Conservation (phyloP, 2,797 vertebrate genomes). For the Benthosema pterotum region DNA sequence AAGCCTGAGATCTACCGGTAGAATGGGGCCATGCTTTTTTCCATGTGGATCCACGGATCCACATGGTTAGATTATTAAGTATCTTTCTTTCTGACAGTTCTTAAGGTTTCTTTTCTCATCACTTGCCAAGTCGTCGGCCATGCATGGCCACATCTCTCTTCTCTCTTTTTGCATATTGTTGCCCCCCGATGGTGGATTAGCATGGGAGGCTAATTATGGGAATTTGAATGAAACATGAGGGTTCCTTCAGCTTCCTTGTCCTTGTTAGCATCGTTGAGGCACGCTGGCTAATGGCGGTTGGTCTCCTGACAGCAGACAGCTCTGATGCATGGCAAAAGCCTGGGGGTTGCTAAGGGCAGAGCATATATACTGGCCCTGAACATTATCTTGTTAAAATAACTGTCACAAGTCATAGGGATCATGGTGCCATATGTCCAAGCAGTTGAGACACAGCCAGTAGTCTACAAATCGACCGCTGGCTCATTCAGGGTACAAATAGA, state of each 20-base stretch:
- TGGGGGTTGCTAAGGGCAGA: not conserved
- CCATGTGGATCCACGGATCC: not conserved
- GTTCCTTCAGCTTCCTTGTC: conserved; percentile 6
- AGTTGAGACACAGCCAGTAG: conserved; percentile 25
- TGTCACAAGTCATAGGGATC: conserved; percentile 43
- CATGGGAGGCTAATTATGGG: conserved; percentile 36
- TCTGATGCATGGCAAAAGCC: conserved; percentile 19
- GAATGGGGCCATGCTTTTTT: not conserved
- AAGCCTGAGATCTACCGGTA: too few species aligned
- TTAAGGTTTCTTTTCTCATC: conserved; percentile 9
- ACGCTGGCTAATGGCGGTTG: not conserved
- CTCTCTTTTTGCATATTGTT: conserved; percentile 24
- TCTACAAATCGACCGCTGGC: conserved; percentile 1
- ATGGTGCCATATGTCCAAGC: conserved; percentile 26
- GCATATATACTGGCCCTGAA: conserved; percentile 8
- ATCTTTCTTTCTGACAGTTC: not conserved
- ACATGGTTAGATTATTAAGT: not conserved
- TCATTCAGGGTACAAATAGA: too few species aligned
- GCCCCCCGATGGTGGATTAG: conserved; percentile 35
- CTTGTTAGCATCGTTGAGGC: conserved; percentile 1
- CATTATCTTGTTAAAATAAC: conserved; percentile 57
- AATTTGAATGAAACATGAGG: conserved; percentile 49
- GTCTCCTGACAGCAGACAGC: not conserved
- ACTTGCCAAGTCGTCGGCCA: too few species aligned
- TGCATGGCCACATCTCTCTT: too few species aligned